Evolutionary conservation across 2,888 invertebrate genomes (phyloP).

Genomic region (Altica lythri): DNA sequence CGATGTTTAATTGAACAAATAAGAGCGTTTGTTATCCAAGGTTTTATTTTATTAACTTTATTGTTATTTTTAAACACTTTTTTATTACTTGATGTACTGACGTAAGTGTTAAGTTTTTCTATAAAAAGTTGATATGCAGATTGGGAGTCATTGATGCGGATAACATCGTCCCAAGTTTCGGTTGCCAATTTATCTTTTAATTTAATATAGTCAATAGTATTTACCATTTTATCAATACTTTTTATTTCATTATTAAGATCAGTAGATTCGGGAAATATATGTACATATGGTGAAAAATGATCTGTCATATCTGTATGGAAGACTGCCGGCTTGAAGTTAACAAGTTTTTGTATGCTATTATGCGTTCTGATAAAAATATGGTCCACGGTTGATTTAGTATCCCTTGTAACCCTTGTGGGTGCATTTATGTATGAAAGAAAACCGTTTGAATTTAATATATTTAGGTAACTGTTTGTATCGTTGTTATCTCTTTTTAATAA

Average conservation of each 20-base stretch:
- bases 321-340: neutral
- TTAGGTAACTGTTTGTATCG: neutral
- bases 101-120: slow-evolving; percentile 1
- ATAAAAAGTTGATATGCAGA: slow-evolving; percentile 4
- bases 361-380: neutral
- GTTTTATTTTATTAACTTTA: slow-evolving; percentile 16
- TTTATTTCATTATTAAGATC: too few relatives aligned
- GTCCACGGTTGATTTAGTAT: neutral
- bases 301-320: neutral
- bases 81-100: slow-evolving; percentile 1
- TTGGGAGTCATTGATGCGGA: slow-evolving; percentile 2
- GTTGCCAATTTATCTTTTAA: neutral
- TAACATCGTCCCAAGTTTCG: slow-evolving; percentile 13
- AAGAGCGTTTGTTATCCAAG: slow-evolving; percentile 19
- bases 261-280: neutral
- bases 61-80: slow-evolving; percentile 4
- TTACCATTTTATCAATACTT: neutral
- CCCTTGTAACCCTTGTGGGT: neutral
- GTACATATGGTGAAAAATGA: neutral
- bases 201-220: neutral
- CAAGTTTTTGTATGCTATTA: neutral
- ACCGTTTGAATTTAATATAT: neutral
- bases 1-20: slow-evolving; percentile 16
- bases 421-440: neutral
- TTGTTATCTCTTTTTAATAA: neutral